Evolutionary conservation across 2,113 vertebrate species (phyloP).

Genomic region (Ascaphus truei): DNA sequence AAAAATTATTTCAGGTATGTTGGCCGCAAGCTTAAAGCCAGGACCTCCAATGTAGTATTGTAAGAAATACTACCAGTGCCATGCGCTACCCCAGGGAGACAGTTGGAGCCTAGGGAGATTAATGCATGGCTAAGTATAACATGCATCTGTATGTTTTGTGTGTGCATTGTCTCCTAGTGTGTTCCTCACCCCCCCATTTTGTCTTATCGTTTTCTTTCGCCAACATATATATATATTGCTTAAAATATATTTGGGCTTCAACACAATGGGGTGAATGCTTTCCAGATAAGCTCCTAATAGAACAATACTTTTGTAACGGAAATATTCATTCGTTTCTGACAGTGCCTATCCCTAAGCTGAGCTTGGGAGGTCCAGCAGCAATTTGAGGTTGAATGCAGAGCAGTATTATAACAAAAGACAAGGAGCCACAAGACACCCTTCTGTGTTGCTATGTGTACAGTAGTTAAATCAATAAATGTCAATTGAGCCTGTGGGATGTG

Average conservation of each 20-base stretch:
- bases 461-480: constrained; percentile 1
- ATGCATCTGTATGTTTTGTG: too few species aligned
- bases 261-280: neutral
- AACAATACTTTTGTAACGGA: neutral
- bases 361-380: constrained; percentile 15
- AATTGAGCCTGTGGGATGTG: constrained; percentile 1
- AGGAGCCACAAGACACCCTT: neutral
- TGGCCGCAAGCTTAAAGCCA: too few species aligned
- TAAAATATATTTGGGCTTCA: neutral
- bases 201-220: too few species aligned
- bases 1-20: too few species aligned
- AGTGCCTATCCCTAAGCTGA: neutral
- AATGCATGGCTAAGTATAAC: too few species aligned
- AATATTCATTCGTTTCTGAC: neutral
- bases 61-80: too few species aligned
- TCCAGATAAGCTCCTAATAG: neutral
- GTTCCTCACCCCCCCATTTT: too few species aligned
- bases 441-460: neutral
- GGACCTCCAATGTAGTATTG: too few species aligned
- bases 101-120: too few species aligned
- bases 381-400: neutral
- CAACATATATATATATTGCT: too few species aligned
- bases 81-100: too few species aligned
- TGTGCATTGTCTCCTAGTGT: too few species aligned
- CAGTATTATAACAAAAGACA: neutral